Conservation (phyloP, 2,113 vertebrate species). For the Hemiscyllium ocellatum region DNA sequence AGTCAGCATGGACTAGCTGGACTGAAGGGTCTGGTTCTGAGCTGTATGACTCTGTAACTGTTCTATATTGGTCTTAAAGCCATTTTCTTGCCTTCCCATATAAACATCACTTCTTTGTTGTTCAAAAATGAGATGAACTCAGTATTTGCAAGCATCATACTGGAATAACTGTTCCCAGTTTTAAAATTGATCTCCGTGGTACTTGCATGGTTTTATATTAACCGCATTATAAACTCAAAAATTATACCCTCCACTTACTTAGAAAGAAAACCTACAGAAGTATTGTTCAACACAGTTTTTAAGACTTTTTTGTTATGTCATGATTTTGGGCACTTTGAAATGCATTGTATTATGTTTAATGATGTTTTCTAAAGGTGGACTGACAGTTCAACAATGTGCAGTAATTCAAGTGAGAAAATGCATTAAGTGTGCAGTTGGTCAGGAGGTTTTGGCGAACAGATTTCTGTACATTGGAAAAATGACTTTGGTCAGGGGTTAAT, state of each 20-base stretch:
- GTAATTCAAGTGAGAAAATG: conserved; percentile 12
- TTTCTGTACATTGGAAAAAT: not conserved
- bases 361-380: not conserved
- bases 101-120: too few relatives aligned
- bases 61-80: too few relatives aligned
- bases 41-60: too few relatives aligned
- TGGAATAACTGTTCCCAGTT: not conserved
- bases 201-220: not conserved
- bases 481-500: conserved; percentile 36
- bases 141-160: not conserved
- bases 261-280: not conserved
- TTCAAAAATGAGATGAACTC: too few relatives aligned
- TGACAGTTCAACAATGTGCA: not conserved
- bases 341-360: not conserved
- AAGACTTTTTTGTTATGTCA: not conserved
- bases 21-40: too few relatives aligned
- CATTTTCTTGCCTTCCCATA: too few relatives aligned
- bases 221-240: not conserved
- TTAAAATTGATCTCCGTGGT: not conserved
- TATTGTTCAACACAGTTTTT: not conserved
- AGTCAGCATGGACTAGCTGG: too few relatives aligned
- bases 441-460: not conserved
- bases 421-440: not conserved
- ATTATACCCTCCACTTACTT: not conserved
- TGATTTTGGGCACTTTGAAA: not conserved